These are phyloP conservation scores for Neofelis nebulosa DNA, from an alignment of 2,113 vertebrate genomes.

Conservation along the genomic window DNA sequence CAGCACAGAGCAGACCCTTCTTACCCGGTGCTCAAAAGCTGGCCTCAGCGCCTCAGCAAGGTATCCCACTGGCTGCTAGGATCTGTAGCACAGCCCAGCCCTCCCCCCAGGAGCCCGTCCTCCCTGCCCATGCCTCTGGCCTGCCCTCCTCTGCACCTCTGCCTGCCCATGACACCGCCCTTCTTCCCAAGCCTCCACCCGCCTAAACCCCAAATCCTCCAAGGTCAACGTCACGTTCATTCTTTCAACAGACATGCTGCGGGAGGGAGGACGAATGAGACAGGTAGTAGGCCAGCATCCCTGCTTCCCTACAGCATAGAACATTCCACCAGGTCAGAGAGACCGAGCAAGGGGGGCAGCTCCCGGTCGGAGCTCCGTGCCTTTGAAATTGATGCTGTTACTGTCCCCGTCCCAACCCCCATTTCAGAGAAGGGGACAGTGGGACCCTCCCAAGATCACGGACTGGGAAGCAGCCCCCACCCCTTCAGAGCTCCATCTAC, in stretches of 20 bases:
- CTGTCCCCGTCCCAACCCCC: neutral
- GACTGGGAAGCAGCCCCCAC: fast-evolving
- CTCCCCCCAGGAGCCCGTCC: neutral
- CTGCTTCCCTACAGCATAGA: neutral
- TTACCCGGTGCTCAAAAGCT: neutral
- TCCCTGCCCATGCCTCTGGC: fast-evolving
- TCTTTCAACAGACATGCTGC: neutral
- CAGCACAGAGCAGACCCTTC: neutral
- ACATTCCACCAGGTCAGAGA: neutral
- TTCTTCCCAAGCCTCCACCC: neutral
- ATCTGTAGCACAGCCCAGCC: too few relatives aligned
- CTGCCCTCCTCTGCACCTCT: neutral
- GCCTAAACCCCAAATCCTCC: neutral
- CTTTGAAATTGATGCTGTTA: neutral
- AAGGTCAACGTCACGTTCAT: neutral
- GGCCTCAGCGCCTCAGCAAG: neutral
- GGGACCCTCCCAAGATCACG: neutral
- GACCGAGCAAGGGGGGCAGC: neutral
- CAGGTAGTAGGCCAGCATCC: neutral
- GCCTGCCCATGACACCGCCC: neutral
- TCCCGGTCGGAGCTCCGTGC: neutral
- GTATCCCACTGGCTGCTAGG: fast-evolving
- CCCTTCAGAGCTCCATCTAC: neutral
- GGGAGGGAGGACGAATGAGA: neutral
- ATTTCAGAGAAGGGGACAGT: neutral